A percentile compares a stretch with the other conserved stretches of the same genome.
Conservation (phyloP, 64 coral and sea anemone species). For the Actinia equina region DNA sequence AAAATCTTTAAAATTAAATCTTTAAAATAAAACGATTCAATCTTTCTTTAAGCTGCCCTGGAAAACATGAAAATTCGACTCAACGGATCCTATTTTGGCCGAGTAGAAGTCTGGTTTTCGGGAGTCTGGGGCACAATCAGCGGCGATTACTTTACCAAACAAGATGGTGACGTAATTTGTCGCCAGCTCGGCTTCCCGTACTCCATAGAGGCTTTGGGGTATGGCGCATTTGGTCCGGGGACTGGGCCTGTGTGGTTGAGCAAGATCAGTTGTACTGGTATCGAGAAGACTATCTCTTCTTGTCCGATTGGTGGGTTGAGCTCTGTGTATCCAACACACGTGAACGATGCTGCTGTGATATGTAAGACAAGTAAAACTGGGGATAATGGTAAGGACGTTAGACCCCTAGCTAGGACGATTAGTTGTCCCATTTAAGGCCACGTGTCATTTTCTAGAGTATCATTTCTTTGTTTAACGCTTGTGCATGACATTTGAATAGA, state of each 20-base stretch:
- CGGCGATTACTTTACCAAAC: not conserved
- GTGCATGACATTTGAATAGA: too few relatives aligned
- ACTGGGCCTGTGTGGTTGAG: constrained; percentile 20
- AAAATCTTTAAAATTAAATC: too few relatives aligned
- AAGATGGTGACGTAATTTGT: constrained; percentile 35
- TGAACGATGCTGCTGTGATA: constrained; percentile 33
- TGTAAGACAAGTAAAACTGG: constrained; percentile 11
- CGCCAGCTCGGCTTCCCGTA: constrained; percentile 33
- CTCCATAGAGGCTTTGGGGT: constrained; percentile 18
- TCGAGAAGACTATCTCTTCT: constrained; percentile 20
- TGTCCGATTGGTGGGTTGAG: constrained; percentile 26
- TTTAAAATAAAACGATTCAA: not conserved
- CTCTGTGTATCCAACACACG: constrained; percentile 31
- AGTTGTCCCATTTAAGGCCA: not conserved
- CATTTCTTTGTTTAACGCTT: too few relatives aligned
- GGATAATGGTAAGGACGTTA: not conserved
- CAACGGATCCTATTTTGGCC: constrained; percentile 24
- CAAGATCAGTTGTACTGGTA: constrained; percentile 28
- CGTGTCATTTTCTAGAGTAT: too few relatives aligned
- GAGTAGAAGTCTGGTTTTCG: constrained; percentile 28
- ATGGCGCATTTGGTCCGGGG: not conserved
- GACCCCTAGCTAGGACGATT: not conserved
- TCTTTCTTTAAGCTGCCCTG: not conserved
- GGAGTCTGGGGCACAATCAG: constrained; percentile 53
- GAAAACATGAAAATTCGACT: constrained; percentile 3